Percentiles rank a stretch among this genome's conserved stretches.
Evolutionary conservation across 2,888 invertebrate species (phyloP).

Genomic region (Carabus problematicus): DNA sequence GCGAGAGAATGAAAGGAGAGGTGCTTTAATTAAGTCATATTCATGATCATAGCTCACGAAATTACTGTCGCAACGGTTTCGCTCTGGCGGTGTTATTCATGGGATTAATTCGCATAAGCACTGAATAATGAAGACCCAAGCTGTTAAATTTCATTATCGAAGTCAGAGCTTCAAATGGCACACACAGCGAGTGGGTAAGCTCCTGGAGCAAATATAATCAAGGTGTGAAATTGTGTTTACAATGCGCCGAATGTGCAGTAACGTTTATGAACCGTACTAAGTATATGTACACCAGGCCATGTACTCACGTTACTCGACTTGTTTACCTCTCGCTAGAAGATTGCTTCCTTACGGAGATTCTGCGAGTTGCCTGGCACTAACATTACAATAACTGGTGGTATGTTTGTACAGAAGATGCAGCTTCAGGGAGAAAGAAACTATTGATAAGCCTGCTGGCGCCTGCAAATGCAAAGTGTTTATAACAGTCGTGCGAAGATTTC

Average conservation of each 20-base stretch:
- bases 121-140: constrained; percentile 42
- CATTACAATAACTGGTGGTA: too few relatives aligned
- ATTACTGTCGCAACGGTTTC: constrained; percentile 41
- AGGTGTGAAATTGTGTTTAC: constrained; percentile 34
- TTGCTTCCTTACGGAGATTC: too few relatives aligned
- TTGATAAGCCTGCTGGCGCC: too few relatives aligned
- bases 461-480: too few relatives aligned
- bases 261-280: too few relatives aligned
- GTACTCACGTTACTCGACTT: too few relatives aligned
- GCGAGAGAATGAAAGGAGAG: constrained; percentile 16
- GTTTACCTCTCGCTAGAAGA: too few relatives aligned
- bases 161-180: constrained; percentile 12
- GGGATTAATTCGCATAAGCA: constrained; percentile 43
- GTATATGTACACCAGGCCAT: too few relatives aligned
- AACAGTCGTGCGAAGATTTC: background rate
- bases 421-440: too few relatives aligned
- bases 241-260: constrained; percentile 12
- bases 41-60: constrained; percentile 43
- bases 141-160: constrained; percentile 43
- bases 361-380: too few relatives aligned
- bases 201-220: constrained; percentile 33
- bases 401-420: too few relatives aligned
- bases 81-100: constrained; percentile 37
- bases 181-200: background rate
- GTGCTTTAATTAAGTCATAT: constrained; percentile 43